A percentile compares a stretch with the other conserved stretches of the same genome.
phyloP scores from a whole-genome alignment of 2,888 invertebrate genomes.

The Eremobia ochroleuca region DNA sequence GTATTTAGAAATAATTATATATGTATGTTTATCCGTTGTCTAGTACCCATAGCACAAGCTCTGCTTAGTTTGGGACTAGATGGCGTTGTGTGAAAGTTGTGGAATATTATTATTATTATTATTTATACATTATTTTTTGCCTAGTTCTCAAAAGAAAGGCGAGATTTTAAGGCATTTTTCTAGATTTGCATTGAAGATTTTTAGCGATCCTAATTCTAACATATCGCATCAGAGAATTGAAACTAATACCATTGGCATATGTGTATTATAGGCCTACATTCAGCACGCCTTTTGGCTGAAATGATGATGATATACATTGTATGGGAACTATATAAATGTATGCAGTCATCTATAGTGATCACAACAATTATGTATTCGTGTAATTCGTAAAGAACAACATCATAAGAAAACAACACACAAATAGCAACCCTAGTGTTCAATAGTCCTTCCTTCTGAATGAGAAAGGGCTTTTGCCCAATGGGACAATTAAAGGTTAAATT shows the following conservation, averaged over 20 bases:
- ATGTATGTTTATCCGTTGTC: too few relatives aligned
- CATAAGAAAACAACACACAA: neutral
- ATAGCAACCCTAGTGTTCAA: too few relatives aligned
- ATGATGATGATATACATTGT: neutral
- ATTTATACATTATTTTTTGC: neutral
- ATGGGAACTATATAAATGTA: neutral
- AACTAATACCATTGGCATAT: too few relatives aligned
- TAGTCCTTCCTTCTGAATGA: neutral
- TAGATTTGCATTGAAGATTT: too few relatives aligned
- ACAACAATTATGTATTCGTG: neutral
- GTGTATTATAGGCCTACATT: too few relatives aligned
- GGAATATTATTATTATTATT: too few relatives aligned
- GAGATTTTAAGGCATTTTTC: neutral
- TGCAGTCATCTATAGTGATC: neutral
- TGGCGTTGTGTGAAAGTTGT: too few relatives aligned
- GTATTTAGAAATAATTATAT: too few relatives aligned
- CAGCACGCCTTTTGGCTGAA: neutral
- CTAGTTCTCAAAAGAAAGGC: neutral
- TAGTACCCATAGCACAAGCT: too few relatives aligned
- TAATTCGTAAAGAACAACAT: neutral
- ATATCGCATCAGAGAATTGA: too few relatives aligned
- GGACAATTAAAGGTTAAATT: conserved; percentile 3
- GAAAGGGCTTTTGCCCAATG: neutral
- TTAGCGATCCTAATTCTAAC: too few relatives aligned
- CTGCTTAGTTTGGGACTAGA: too few relatives aligned